These are phyloP conservation scores for Apus apus DNA, from an alignment of 2,113 vertebrate species.

Conservation along the genomic window DNA sequence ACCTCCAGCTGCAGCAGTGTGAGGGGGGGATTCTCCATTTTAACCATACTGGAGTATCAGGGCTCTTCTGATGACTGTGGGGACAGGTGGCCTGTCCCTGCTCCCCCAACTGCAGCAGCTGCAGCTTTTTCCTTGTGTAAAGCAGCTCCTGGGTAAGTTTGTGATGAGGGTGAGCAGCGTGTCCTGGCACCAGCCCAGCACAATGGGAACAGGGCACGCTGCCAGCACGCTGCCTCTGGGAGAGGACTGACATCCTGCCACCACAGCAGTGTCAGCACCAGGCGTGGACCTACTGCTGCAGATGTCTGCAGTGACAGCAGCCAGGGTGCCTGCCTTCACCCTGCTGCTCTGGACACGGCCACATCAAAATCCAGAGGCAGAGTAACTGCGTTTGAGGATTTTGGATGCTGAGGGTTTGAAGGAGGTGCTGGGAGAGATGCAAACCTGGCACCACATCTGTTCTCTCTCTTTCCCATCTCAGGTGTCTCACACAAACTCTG, in stretches of 20 bases:
- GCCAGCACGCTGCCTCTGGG: background rate
- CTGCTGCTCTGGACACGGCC: background rate
- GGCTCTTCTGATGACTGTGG: background rate
- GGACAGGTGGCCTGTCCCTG: background rate
- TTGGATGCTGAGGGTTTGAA: background rate
- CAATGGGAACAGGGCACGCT: rapidly evolving
- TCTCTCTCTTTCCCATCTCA: background rate
- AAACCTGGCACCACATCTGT: background rate
- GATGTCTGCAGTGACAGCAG: background rate
- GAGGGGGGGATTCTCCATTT: background rate
- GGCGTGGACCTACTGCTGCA: background rate
- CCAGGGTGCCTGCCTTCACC: background rate
- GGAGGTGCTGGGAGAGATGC: background rate
- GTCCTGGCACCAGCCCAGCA: background rate
- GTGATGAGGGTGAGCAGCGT: background rate
- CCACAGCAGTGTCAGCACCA: background rate
- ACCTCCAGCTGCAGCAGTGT: background rate
- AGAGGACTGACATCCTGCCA: background rate
- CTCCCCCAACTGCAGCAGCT: background rate
- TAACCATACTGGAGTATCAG: background rate
- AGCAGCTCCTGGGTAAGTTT: background rate
- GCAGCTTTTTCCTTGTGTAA: background rate
- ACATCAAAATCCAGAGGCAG: background rate
- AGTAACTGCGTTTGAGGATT: background rate
- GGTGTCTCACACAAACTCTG: background rate